Conservation (phyloP, 2,113 vertebrate species). For the Mirza zaza region DNA sequence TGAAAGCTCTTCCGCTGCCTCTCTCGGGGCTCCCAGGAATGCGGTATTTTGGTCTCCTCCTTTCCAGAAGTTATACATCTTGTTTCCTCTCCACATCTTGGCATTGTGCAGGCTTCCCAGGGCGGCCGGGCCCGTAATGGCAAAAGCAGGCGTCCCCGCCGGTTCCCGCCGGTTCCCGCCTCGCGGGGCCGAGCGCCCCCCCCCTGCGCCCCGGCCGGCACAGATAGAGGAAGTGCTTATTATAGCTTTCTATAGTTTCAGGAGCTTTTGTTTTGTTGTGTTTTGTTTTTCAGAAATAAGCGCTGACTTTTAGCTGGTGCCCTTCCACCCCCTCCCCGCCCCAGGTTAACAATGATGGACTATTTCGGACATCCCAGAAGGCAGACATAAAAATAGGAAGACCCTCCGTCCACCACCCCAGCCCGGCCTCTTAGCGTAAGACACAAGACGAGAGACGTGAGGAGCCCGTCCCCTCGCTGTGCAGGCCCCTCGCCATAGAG, state of each 20-base stretch:
- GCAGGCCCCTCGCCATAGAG: not conserved
- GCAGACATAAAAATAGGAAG: not conserved
- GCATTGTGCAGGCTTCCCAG: slow-evolving; percentile 60
- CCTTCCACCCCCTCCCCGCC: not conserved
- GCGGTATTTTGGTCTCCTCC: slow-evolving; percentile 9
- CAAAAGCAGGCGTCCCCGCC: slow-evolving; percentile 60
- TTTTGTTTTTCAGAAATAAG: slow-evolving; percentile 39
- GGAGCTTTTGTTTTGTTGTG: slow-evolving; percentile 9
- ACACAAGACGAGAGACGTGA: not conserved
- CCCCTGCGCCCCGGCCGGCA: not conserved
- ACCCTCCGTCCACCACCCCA: not conserved
- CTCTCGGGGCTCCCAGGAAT: slow-evolving; percentile 50
- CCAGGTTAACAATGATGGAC: not conserved
- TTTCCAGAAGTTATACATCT: slow-evolving; percentile 50
- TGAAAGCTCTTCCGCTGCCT: not conserved
- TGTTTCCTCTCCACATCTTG: slow-evolving; percentile 40
- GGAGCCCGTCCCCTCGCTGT: not conserved
- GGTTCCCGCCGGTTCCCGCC: slow-evolving; percentile 64
- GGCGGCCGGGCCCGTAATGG: slow-evolving; percentile 25
- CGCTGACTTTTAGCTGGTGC: not conserved
- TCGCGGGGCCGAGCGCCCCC: not conserved
- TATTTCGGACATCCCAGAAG: not conserved
- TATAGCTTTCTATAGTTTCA: not conserved
- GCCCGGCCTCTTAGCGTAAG: not conserved
- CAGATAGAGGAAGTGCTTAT: slow-evolving; percentile 24